Evolutionary conservation across 2,888 invertebrate genomes (phyloP), one percentile per base, ranked within the genome.

Genomic region (Deilephila porcellus): DNA sequence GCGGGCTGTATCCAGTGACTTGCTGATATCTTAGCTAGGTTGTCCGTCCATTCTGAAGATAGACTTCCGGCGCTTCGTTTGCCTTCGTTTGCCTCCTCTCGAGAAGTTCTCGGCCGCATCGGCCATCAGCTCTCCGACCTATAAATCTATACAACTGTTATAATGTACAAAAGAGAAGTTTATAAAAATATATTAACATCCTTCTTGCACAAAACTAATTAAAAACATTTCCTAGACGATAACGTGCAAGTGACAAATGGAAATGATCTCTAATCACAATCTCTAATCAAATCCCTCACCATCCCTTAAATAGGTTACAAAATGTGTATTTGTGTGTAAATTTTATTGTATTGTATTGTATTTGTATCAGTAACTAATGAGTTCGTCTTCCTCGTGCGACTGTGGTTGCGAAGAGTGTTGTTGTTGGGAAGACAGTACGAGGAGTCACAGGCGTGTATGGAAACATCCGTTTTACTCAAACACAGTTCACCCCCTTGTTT

Each of bases 401-500:
- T 84, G 79, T 71, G 81, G 85, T 19, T 82, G 77, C 73, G 79
- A 76, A 34, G 80, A 82, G 3, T 83, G 79, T 64, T 81, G 77
- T 71, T 77, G 75, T 34, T 82, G 79, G 60, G 75, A 73, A 60
- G 74, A 70, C 64, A 64, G 74, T 45, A 74, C 72, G 34, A 77
- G 75, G 29, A 73, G 74, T 8, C 72, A 70, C 62, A 73, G 72
- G 11, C 74, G 62, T 17, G 72, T 76, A 1, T 75, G 76, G 20
- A 74, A 75, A 7, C 74, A 73, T 5, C 86, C 86, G 0, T 84
- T 86, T 73, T 86, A 81, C 71, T 74, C 86, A 3, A 78, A 83
- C 1, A 79, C 88, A 80, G 85, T 83, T 0, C 86, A 89, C 0
- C 92, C 93, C 2, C 79, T 91, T 0, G 77, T 93, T 56, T 93